Evolutionary conservation across 2,888 invertebrate species (phyloP).

Genomic region (Caenorhabditis zanzibari): DNA sequence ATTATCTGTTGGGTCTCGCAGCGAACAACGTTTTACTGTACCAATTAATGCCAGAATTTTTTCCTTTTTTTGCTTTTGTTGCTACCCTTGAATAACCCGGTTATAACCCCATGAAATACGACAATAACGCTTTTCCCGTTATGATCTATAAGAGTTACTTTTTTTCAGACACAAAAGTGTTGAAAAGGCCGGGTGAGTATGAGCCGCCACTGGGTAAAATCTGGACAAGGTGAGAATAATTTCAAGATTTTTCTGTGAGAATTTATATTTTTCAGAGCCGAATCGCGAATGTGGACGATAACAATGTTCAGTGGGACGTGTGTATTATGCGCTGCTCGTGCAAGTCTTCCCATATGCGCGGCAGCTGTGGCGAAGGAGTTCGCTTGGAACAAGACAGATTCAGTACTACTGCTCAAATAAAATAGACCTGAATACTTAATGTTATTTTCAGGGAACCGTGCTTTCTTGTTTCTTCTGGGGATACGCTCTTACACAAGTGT

Average conservation of each 20-base stretch:
- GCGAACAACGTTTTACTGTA: too few species aligned
- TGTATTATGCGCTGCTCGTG: constrained; percentile 88
- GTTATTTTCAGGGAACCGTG: constrained; percentile 86
- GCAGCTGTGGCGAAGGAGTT: constrained; percentile 87
- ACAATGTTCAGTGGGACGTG: constrained; percentile 87
- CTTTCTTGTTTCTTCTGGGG: constrained; percentile 90
- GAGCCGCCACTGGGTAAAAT: constrained; percentile 73
- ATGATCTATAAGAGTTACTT: too few species aligned
- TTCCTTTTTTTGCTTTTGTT: too few species aligned
- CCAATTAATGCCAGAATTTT: too few species aligned
- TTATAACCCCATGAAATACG: too few species aligned
- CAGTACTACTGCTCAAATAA: too few species aligned
- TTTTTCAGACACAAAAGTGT: too few species aligned
- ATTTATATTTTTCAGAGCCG: constrained; percentile 81
- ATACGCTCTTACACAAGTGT: constrained; percentile 87
- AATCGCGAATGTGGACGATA: constrained; percentile 87
- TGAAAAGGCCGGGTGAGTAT: constrained; percentile 70
- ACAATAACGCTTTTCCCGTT: too few species aligned
- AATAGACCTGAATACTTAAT: too few species aligned
- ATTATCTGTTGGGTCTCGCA: too few species aligned
- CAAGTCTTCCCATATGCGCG: constrained; percentile 88
- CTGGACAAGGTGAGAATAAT: constrained; percentile 71
- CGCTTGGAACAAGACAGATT: constrained; percentile 88
- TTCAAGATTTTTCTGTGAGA: not conserved
- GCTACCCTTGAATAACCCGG: too few species aligned